Base-by-base conservation (phyloP, 2,888 invertebrate species). In the Trissolcus brochymenae region DNA sequence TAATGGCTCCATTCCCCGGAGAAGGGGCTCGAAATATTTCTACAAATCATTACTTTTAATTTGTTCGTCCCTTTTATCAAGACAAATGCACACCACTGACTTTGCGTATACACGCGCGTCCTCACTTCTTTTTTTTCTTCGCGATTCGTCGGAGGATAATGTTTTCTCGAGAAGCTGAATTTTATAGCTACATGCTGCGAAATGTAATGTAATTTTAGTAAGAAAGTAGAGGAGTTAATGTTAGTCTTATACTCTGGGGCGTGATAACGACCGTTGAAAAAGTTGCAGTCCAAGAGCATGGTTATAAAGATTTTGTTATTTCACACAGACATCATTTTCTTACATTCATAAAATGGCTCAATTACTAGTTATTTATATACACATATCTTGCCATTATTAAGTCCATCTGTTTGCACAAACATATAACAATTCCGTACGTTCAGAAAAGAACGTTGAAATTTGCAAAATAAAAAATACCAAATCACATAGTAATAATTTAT, bases 41-140 rank as follows among this genome's bases (percentile, higher is more conserved):
- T 88, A 88, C 89, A 87, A 88, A 89, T 88, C 89, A 88, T 88
- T 89, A 88, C 88, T 89, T 88, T 89, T 89, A 89, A 89, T 89
- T 89, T 88, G 85, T 86, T 82, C 83, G 83, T 78, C 80, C 78
- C 78, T 78, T 80, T 79, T 78, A 80, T 80, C 79, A 79, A 80
- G 79, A 80, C 79, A 76, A 80, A 80, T 80, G 77, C 59, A 76
- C 72, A 61, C 51, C 62, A 55, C 46, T 25, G 67, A 54, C 75
- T 75, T 75, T 17, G 71, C 76, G 72, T 67, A 65, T 59, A 62
- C 66, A 62, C 60, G 71, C 76, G 60, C 76, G 50, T 29, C 50
- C 76, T 61, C 56, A 66, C 71, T 35, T 35, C 7, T 11, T 35
- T 35, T 76, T 76, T 76, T 76, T 76, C 76, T 70, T 64, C 67